phyloP scores from a whole-genome alignment of 2,888 invertebrate species.

The Carabus problematicus region DNA sequence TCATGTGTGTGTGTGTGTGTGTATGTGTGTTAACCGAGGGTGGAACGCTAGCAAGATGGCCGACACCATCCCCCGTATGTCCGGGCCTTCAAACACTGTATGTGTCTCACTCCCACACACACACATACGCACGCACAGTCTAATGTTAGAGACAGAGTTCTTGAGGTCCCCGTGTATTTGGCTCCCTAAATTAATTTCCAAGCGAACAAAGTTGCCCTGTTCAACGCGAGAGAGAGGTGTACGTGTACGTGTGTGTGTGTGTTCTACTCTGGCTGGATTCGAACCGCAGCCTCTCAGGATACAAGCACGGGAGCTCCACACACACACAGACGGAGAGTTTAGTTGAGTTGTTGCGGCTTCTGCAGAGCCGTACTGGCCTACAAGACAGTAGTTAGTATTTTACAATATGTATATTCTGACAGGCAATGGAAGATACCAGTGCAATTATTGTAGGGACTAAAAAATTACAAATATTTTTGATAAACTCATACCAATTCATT shows the following conservation, averaged over 20 bases:
- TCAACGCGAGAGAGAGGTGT: slow-evolving; percentile 11
- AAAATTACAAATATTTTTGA: too few relatives aligned
- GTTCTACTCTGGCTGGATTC: slow-evolving; percentile 24
- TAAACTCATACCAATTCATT: too few relatives aligned
- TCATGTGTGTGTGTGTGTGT: neutral
- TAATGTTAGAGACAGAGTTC: neutral
- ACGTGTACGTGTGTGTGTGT: slow-evolving; percentile 15
- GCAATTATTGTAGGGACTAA: too few relatives aligned
- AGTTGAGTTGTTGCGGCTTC: slow-evolving; percentile 41
- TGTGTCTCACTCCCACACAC: neutral
- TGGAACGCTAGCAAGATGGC: slow-evolving; percentile 45
- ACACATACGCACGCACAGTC: slow-evolving; percentile 11
- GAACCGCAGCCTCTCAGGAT: slow-evolving; percentile 32
- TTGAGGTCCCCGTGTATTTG: slow-evolving; percentile 17
- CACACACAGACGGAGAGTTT: slow-evolving; percentile 15
- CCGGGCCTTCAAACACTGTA: neutral
- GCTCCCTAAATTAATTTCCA: slow-evolving; percentile 39
- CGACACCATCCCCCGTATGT: slow-evolving; percentile 20
- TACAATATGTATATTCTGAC: too few relatives aligned
- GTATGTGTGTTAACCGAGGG: slow-evolving; percentile 36
- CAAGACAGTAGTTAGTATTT: too few relatives aligned
- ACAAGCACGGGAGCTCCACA: slow-evolving; percentile 1
- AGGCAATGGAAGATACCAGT: too few relatives aligned
- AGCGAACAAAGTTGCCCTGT: slow-evolving; percentile 39
- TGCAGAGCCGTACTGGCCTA: neutral